Percentiles rank a stretch among this genome's conserved stretches.
Conservation (phyloP, 2,797 vertebrate genomes). For the Sebastolobus alascanus region DNA sequence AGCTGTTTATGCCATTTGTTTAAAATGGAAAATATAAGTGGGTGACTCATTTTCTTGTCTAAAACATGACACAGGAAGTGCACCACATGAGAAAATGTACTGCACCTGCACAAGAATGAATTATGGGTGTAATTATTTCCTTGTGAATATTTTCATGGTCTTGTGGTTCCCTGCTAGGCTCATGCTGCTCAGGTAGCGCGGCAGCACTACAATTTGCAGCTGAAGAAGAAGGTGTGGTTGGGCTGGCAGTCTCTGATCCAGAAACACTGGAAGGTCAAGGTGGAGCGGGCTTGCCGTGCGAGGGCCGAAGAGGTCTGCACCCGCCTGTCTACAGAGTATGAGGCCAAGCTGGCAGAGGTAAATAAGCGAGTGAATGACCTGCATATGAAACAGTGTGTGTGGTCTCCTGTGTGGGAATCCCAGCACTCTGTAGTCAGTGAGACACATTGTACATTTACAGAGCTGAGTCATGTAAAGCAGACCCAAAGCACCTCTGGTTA, state of each 20-base stretch:
- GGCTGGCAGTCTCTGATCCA: constrained; percentile 89
- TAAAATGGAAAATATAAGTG: constrained; percentile 8
- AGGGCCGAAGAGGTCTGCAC: constrained; percentile 92
- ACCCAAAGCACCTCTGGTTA: background rate
- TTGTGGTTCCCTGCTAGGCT: constrained; percentile 71
- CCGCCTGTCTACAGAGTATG: constrained; percentile 90
- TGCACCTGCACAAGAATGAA: constrained; percentile 32
- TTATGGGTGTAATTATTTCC: constrained; percentile 45
- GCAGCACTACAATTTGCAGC: constrained; percentile 86
- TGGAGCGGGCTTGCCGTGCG: constrained; percentile 90
- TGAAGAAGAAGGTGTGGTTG: constrained; percentile 91
- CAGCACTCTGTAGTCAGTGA: background rate
- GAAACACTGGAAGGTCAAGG: constrained; percentile 90
- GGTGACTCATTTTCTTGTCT: constrained; percentile 19
- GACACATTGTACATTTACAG: background rate
- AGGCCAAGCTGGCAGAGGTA: constrained; percentile 91
- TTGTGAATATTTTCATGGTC: constrained; percentile 48
- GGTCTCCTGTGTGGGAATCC: background rate
- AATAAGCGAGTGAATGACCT: constrained; percentile 28
- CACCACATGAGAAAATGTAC: constrained; percentile 15
- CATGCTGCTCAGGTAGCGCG: constrained; percentile 82
- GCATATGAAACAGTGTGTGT: background rate
- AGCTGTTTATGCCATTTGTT: background rate
- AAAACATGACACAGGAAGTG: constrained; percentile 8
- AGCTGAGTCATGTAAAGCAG: background rate